Base-by-base conservation (phyloP, 2,888 invertebrate genomes). In the Empis livida region DNA sequence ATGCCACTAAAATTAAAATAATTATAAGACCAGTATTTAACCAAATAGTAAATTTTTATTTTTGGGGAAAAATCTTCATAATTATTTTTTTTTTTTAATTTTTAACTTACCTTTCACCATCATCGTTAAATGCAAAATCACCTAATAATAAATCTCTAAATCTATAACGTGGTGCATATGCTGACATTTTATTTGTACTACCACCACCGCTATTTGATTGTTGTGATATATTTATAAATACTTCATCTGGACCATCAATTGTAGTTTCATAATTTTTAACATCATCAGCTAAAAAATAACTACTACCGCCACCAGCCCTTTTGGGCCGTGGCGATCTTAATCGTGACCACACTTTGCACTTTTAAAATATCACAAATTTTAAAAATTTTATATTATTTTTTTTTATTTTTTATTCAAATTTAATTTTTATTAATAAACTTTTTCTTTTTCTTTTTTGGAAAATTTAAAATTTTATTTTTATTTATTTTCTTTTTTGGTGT, bases 41-140 rank as follows among this genome's bases (percentile, higher is more conserved):
- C n/a, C n/a, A n/a, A n/a, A n/a, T n/a, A n/a, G n/a, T n/a, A n/a
- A n/a, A n/a, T n/a, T n/a, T n/a, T n/a, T n/a, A n/a, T n/a, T n/a
- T n/a, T n/a, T n/a, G n/a, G n/a, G n/a, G n/a, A n/a, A n/a, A n/a
- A n/a, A n/a, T n/a, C n/a, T n/a, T n/a, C n/a, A n/a, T n/a, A n/a
- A n/a, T n/a, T n/a, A 20, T 20, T 20, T 20, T 5, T 20, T 20
- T 20, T 20, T 20, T 20, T 32, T 13, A n/a, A n/a, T n/a, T n/a
- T n/a, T n/a, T n/a, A n/a, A 65, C 73, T 73, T 66, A 85, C 86
- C 85, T 81, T 75, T 84, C 83, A 41, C 83, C 83, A 58, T 83
- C 82, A 61, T 84, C 84, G 61, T 79, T 80, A 67, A 82, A 80
- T 14, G 81, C 80, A 63, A 80, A 82, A 67, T 86, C 86, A 42